Evolutionary conservation across 1,140 invertebrate genomes (phyloP).

Genomic region (Papilio aristodemus): DNA sequence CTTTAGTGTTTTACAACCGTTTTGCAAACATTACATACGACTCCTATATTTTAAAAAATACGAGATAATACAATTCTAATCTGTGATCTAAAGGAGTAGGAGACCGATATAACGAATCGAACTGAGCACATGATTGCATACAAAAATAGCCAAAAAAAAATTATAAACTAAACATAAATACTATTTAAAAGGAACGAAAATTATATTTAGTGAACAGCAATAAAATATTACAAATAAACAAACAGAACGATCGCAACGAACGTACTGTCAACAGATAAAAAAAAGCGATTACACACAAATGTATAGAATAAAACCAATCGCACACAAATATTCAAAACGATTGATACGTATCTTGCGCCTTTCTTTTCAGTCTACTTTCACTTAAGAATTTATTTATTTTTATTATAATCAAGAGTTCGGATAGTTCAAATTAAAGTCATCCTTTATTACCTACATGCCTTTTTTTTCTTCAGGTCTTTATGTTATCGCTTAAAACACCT

Average conservation of each 20-base stretch:
- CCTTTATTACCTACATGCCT: background rate
- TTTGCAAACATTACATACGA: constrained; percentile 25
- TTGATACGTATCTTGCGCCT: constrained; percentile 31
- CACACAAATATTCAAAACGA: constrained; percentile 23
- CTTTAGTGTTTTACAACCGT: constrained; percentile 25
- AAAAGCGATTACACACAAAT: constrained; percentile 2
- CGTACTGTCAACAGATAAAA: constrained; percentile 2
- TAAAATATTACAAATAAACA: background rate
- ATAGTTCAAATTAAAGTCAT: constrained; percentile 32
- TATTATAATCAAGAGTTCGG: constrained; percentile 28
- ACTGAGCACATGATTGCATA: no score
- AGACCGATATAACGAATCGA: background rate
- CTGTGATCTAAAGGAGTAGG: background rate
- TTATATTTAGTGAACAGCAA: background rate
- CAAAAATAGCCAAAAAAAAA: no score
- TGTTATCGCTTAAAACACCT: constrained; percentile 10
- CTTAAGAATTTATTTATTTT: constrained; percentile 25
- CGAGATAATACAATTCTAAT: background rate
- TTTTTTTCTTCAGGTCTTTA: background rate
- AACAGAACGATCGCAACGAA: background rate
- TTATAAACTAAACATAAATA: background rate
- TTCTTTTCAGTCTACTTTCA: constrained; percentile 35
- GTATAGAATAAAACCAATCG: constrained; percentile 19
- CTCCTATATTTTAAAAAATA: background rate
- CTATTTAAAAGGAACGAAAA: background rate